Conservation (phyloP, 2,888 invertebrate genomes). For the Trachelus stipa region DNA sequence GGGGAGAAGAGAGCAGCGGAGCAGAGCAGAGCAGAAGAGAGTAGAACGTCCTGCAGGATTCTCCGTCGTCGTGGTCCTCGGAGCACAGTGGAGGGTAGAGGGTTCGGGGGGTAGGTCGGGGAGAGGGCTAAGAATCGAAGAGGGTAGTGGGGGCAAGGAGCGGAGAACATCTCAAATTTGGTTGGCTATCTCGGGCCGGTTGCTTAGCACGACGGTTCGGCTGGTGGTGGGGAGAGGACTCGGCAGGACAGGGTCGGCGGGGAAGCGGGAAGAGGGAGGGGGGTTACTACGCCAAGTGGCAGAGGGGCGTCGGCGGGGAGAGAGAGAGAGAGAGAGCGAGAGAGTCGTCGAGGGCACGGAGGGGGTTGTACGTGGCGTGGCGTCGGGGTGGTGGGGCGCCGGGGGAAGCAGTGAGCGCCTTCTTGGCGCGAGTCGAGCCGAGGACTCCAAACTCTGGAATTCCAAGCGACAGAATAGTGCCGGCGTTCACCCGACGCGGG, state of each 20-base stretch:
- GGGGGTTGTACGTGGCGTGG: conserved; percentile 23
- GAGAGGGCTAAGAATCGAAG: conserved; percentile 38
- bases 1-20: background rate
- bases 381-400: conserved; percentile 21
- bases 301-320: conserved; percentile 24
- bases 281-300: conserved; percentile 24
- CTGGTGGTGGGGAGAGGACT: conserved; percentile 18
- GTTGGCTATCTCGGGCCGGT: conserved; percentile 58
- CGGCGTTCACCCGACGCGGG: conserved; percentile 55
- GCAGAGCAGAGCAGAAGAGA: conserved; percentile 3
- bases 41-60: conserved; percentile 39
- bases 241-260: conserved; percentile 16
- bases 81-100: conserved; percentile 19
- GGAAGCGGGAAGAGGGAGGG: conserved; percentile 19
- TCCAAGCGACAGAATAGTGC: conserved; percentile 59
- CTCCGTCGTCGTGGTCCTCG: conserved; percentile 23
- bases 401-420: conserved; percentile 15
- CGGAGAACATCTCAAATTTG: conserved; percentile 61
- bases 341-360: conserved; percentile 24
- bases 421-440: conserved; percentile 26
- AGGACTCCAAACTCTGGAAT: conserved; percentile 59
- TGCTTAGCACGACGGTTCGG: conserved; percentile 13
- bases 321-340: background rate
- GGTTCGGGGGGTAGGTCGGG: conserved; percentile 31
- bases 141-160: conserved; percentile 36